phyloP scores from a whole-genome alignment of 2,113 vertebrate genomes.

The Notechis scutatus region DNA sequence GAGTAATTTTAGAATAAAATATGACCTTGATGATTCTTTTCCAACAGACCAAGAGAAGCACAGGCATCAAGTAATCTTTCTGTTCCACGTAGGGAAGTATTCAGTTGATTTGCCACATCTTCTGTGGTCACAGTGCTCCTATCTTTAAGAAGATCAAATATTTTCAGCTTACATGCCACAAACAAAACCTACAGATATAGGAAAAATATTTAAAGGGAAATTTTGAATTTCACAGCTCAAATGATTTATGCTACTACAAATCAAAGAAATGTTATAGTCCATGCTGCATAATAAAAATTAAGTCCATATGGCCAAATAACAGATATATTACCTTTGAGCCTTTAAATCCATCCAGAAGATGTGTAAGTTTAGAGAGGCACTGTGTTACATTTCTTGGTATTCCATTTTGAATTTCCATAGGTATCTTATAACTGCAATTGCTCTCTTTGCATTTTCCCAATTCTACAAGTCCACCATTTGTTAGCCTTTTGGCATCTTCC shows the following conservation, averaged over 20 bases:
- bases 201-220: constrained; percentile 7
- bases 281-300: not conserved
- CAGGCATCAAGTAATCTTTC: constrained; percentile 81
- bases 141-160: constrained; percentile 81
- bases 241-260: not conserved
- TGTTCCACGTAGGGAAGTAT: constrained; percentile 69
- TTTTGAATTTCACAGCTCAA: not conserved
- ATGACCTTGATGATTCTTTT: constrained; percentile 62
- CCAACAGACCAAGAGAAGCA: constrained; percentile 77
- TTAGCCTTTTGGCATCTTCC: constrained; percentile 5
- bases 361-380: constrained; percentile 65
- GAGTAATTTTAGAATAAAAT: constrained; percentile 15
- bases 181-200: constrained; percentile 75
- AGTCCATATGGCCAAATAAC: not conserved
- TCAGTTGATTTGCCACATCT: constrained; percentile 69
- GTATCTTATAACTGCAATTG: not conserved
- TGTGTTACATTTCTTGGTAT: constrained; percentile 6
- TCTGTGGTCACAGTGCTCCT: constrained; percentile 57
- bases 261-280: not conserved
- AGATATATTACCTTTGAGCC: constrained; percentile 82
- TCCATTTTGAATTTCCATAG: constrained; percentile 16
- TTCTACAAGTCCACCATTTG: not conserved
- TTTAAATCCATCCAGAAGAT: constrained; percentile 85
- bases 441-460: not conserved
- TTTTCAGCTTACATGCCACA: constrained; percentile 77